phyloP scores from a whole-genome alignment of 2,113 vertebrate species.

The Rhabdomys dilectus region DNA sequence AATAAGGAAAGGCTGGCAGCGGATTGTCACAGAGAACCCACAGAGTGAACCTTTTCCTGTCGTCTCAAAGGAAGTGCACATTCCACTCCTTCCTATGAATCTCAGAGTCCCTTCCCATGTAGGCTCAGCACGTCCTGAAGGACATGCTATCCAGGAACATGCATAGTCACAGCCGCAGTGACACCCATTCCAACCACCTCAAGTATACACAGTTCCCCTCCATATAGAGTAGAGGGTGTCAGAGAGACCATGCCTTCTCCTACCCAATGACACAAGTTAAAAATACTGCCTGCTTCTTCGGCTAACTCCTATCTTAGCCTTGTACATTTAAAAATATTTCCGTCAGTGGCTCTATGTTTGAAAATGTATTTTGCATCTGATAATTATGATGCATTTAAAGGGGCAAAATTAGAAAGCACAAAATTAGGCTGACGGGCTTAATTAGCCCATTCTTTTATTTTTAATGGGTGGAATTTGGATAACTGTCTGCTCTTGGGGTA shows the following conservation, averaged over 20 bases:
- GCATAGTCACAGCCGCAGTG: not conserved
- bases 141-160: not conserved
- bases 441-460: conserved; percentile 81
- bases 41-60: not conserved
- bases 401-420: conserved; percentile 83
- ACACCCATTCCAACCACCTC: not conserved
- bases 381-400: conserved; percentile 82
- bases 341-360: conserved; percentile 75
- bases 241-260: conserved; percentile 61
- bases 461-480: conserved; percentile 80
- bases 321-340: conserved; percentile 79
- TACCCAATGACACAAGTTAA: conserved; percentile 65
- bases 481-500: conserved; percentile 67
- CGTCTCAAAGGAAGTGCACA: not conserved
- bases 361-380: conserved; percentile 82
- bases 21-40: not conserved
- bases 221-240: conserved; percentile 6
- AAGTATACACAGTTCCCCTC: conserved; percentile 24
- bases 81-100: fast-evolving
- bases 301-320: conserved; percentile 70
- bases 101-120: not conserved
- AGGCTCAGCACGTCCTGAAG: not conserved
- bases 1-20: not conserved
- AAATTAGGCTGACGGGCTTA: conserved; percentile 82
- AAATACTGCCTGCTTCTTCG: conserved; percentile 73